Base-by-base conservation (phyloP, 2,888 invertebrate species). In the Hemaris fuciformis region DNA sequence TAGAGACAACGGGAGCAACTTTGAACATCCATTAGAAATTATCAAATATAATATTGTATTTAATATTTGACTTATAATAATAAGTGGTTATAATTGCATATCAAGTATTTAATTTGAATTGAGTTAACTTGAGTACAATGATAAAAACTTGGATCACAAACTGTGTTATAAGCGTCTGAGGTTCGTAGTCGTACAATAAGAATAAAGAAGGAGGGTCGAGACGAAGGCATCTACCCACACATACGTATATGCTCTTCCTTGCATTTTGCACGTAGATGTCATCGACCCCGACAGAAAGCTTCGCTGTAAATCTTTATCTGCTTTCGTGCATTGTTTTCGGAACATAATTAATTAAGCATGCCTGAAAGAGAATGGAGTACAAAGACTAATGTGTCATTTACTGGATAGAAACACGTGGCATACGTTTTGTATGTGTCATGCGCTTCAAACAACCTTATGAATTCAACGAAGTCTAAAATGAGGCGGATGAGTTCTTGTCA, bases 241-340 rank as follows among this genome's bases (percentile, higher is more conserved):
- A 77, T 75, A 63, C 63, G 73, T 64, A 64, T 62, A 71, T 82
- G 78, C 78, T 83, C 80, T 82, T 87, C 81, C 81, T 59, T 56
- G 76, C 83, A 86, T 82, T 85, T 81, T 80, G 81, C 79, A 79
- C 76, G 75, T 72, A 77, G 73, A 81, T 89, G 85, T 87, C 85
- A 77, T 79, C 83, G 87, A 89, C 83, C 91, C 73, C 76, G 69
- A 71, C 69, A 76, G 83, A 81, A 79, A 86, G 84, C 83, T 85
- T 85, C 87, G 85, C 80, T 80, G 85, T 85, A 84, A 87, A 90
- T 87, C 84, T 87, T 88, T 85, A 86, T 85, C 80, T 76, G 78
- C 75, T 73, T 72, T 72, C 74, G 76, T 18, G 15, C 20, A 31
- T 43, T 43, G 23, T 58, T 59, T 43, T 59, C 6, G 25, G 27